Conservation (phyloP, 2,888 invertebrate genomes). For the Drosophila stalkeri region DNA sequence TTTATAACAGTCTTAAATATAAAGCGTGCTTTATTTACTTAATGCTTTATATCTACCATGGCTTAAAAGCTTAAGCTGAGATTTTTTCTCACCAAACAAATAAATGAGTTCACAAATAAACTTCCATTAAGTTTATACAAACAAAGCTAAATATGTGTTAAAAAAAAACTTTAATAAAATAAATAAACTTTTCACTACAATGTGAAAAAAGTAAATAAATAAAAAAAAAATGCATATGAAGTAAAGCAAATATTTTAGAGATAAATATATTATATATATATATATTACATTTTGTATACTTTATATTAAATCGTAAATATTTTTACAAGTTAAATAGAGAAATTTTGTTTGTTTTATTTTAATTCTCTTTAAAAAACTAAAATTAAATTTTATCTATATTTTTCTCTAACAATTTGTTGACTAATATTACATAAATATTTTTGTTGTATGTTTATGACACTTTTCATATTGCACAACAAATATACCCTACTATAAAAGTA, state of each 20-base stretch:
- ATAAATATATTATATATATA: background rate
- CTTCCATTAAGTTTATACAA: constrained; percentile 20
- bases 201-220: background rate
- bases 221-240: background rate
- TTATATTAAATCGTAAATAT: background rate
- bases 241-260: background rate
- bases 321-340: too few species aligned
- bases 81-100: background rate
- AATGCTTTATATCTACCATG: background rate
- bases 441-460: too few species aligned
- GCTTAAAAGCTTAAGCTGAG: background rate
- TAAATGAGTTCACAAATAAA: background rate
- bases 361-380: too few species aligned
- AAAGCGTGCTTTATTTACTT: background rate
- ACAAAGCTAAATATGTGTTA: constrained; percentile 10
- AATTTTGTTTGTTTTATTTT: background rate
- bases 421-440: background rate
- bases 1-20: background rate
- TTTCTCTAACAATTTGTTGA: background rate
- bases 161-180: constrained; percentile 19
- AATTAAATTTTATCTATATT: background rate
- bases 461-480: background rate
- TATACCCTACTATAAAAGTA: background rate
- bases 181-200: constrained; percentile 36
- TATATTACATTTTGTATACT: background rate